Percentiles rank a stretch among this genome's conserved stretches.
Conservation (phyloP, 2,113 vertebrate genomes). For the Urocynchramus pylzowi region DNA sequence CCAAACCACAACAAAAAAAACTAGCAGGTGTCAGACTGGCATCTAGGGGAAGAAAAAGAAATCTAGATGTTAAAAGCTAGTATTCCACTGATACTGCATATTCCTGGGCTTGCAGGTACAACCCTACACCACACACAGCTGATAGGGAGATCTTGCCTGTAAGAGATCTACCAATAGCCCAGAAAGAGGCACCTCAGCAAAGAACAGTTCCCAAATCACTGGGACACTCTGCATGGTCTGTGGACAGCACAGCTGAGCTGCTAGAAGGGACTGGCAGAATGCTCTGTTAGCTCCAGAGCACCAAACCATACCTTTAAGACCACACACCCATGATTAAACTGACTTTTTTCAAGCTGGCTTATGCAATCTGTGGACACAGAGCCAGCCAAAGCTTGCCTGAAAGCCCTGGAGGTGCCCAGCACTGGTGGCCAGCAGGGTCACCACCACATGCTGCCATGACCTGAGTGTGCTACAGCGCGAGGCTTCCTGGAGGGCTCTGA, state of each 20-base stretch:
- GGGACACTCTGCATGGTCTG: neutral
- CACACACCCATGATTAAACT: neutral
- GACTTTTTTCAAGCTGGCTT: neutral
- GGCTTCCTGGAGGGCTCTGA: neutral
- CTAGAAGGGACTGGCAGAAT: neutral
- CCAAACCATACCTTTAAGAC: neutral
- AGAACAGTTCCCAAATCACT: neutral
- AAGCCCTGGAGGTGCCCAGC: neutral
- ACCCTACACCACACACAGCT: neutral
- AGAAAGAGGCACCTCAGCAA: neutral
- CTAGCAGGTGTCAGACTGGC: neutral
- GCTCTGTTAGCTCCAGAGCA: neutral
- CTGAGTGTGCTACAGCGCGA: no score
- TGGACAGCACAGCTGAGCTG: neutral
- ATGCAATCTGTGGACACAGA: neutral
- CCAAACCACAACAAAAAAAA: neutral
- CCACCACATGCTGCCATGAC: fast-evolving
- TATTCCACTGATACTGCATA: neutral
- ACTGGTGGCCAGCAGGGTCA: neutral
- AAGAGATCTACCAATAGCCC: neutral
- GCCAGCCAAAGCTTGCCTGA: neutral
- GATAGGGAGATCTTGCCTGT: neutral
- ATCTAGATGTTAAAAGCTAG: neutral
- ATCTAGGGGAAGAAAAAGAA: neutral
- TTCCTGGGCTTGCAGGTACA: neutral